A percentile compares a stretch with the other conserved stretches of the same genome.
phyloP scores from a whole-genome alignment of 2,888 invertebrate genomes.

The Fragum whitleyi region DNA sequence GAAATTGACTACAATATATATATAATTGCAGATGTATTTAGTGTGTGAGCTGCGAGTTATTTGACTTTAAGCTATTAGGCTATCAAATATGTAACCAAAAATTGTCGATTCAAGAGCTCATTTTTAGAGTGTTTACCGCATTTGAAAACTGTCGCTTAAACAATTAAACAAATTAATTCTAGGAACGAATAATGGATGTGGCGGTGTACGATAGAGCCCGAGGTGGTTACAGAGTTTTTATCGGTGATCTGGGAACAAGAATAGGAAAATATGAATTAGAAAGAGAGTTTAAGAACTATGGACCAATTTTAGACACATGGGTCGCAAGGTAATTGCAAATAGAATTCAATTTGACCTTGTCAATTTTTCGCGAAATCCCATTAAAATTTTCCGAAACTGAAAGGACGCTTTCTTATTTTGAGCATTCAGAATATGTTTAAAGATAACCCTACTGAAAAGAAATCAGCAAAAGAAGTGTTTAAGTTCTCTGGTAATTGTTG shows the following conservation, averaged over 20 bases:
- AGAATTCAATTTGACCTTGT: background rate
- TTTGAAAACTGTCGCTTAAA: conserved; percentile 29
- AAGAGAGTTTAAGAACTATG: conserved; percentile 79
- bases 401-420: background rate
- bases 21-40: too few relatives aligned
- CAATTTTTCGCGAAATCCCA: background rate
- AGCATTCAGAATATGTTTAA: too few relatives aligned
- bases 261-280: conserved; percentile 81
- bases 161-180: background rate
- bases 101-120: background rate
- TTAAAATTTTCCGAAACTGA: background rate
- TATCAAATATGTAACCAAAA: too few relatives aligned
- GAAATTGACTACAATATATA: too few relatives aligned
- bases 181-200: conserved; percentile 42
- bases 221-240: conserved; percentile 83
- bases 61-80: too few relatives aligned
- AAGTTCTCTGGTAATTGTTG: too few relatives aligned
- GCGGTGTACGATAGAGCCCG: conserved; percentile 68
- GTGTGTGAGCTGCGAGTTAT: too few relatives aligned
- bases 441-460: too few relatives aligned
- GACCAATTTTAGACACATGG: conserved; percentile 82
- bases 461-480: too few relatives aligned
- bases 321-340: conserved; percentile 77
- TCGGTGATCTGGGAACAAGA: conserved; percentile 81
- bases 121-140: conserved; percentile 42